phyloP scores from a whole-genome alignment of 2,113 vertebrate genomes.

The Trachemys scripta region DNA sequence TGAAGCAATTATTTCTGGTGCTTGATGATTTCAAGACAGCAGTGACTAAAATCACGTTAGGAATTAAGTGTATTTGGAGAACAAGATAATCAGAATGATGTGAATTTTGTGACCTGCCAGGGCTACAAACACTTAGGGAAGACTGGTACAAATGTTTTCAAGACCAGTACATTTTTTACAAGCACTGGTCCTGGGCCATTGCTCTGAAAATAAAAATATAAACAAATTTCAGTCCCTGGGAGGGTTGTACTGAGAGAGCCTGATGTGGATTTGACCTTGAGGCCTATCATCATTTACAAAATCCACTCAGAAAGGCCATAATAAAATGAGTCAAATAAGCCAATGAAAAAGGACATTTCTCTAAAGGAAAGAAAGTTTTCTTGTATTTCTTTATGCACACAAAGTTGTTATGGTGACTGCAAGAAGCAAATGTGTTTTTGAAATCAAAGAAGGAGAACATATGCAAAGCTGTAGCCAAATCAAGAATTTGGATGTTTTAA shows the following conservation, averaged over 20 bases:
- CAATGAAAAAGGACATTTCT: background rate
- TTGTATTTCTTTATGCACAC: background rate
- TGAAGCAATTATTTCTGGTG: background rate
- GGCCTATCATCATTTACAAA: background rate
- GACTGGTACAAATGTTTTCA: background rate
- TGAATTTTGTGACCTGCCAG: background rate
- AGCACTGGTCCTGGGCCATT: background rate
- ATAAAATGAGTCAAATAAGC: background rate
- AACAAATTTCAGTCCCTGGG: background rate
- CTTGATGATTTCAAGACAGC: background rate
- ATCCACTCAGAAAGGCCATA: background rate
- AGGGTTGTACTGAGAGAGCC: background rate
- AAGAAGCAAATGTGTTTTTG: background rate
- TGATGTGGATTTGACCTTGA: background rate
- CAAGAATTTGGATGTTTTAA: background rate
- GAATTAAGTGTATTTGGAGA: constrained; percentile 5
- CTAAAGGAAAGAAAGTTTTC: rapidly evolving
- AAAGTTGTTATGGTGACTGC: background rate
- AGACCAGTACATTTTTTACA: background rate
- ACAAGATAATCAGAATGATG: constrained; percentile 9
- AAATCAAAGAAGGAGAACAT: background rate
- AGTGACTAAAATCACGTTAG: background rate
- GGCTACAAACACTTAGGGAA: background rate
- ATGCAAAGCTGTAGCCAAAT: background rate
- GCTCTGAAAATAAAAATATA: background rate